Percentiles rank a stretch among this genome's conserved stretches.
Evolutionary conservation across 2,888 invertebrate genomes (phyloP).

Genomic region (Cephus pygmeus): DNA sequence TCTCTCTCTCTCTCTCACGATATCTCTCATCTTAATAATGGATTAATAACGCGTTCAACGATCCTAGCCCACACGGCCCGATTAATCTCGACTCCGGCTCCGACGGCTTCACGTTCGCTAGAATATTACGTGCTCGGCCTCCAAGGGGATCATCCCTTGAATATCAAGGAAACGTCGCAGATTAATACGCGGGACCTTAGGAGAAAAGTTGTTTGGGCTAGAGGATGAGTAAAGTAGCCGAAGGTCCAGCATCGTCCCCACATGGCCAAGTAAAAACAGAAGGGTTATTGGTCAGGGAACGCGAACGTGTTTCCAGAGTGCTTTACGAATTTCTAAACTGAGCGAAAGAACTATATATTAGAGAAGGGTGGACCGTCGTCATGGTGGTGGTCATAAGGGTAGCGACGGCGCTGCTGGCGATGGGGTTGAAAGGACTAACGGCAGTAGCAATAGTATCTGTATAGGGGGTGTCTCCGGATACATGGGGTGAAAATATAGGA

Average conservation of each 20-base stretch:
- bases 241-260: not conserved
- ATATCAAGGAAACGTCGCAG: not conserved
- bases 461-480: not conserved
- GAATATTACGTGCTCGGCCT: not conserved
- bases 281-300: not conserved
- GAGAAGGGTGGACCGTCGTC: not conserved
- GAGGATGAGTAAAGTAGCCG: not conserved
- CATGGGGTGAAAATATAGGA: not conserved
- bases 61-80: not conserved
- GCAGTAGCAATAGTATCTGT: not conserved
- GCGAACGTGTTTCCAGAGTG: not conserved
- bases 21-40: not conserved
- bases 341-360: not conserved
- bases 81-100: not conserved
- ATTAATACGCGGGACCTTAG: not conserved
- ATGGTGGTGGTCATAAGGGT: not conserved
- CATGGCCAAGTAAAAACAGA: not conserved
- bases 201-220: not conserved
- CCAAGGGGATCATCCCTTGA: not conserved
- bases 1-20: not conserved
- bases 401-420: not conserved
- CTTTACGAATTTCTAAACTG: not conserved
- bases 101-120: not conserved
- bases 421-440: not conserved
- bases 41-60: not conserved